Conservation (phyloP, 2,888 invertebrate genomes). For the Ormyrus labotus region DNA sequence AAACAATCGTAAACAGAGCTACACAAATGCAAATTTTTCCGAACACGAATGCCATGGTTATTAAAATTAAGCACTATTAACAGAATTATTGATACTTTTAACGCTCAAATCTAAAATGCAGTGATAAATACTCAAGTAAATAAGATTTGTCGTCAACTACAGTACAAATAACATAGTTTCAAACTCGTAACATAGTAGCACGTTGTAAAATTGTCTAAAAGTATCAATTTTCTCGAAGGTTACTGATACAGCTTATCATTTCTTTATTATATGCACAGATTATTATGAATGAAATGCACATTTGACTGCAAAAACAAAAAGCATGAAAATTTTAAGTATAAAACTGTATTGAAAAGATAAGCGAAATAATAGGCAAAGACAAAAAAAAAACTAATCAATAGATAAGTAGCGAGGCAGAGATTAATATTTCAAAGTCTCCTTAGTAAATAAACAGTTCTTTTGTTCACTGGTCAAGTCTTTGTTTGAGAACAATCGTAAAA, state of each 20-base stretch:
- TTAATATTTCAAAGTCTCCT: too few relatives aligned
- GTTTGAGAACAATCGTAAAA: too few relatives aligned
- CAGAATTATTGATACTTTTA: neutral
- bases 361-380: slow-evolving; percentile 11
- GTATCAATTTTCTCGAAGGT: neutral
- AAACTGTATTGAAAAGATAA: slow-evolving; percentile 32
- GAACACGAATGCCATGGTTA: neutral
- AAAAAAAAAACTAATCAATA: neutral
- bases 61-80: neutral
- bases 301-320: neutral
- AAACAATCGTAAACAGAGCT: neutral
- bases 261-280: neutral
- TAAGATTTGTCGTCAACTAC: too few relatives aligned
- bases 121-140: too few relatives aligned
- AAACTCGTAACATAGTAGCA: too few relatives aligned
- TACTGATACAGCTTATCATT: slow-evolving; percentile 3
- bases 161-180: neutral
- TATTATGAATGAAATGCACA: slow-evolving; percentile 16
- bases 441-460: too few relatives aligned
- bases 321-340: slow-evolving; percentile 14
- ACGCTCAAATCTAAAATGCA: too few relatives aligned
- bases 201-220: neutral
- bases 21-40: slow-evolving; percentile 24
- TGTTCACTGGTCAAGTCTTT: too few relatives aligned
- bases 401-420: too few relatives aligned